Conservation (phyloP, 2,113 vertebrate genomes). For the Progne subis region DNA sequence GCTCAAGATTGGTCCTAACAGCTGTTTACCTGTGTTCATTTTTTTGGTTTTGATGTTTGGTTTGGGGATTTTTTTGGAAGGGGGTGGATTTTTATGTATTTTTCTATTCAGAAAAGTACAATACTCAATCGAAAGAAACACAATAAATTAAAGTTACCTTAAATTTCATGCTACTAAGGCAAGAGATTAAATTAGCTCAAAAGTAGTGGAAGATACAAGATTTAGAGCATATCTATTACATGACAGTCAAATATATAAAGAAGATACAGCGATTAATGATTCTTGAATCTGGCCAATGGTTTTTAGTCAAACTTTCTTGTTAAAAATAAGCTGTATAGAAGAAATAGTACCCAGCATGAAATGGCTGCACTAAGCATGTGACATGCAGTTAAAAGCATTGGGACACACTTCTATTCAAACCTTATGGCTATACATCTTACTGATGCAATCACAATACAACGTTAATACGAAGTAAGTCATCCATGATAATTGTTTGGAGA, state of each 20-base stretch:
- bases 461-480: background rate
- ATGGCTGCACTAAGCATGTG: accelerated
- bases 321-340: background rate
- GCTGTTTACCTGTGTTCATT: background rate
- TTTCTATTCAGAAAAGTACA: background rate
- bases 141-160: background rate
- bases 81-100: background rate
- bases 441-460: background rate
- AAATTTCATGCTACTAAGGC: background rate
- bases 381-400: background rate
- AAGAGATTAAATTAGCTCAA: background rate
- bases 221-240: background rate
- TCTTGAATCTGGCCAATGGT: background rate
- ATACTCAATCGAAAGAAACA: background rate
- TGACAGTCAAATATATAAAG: background rate
- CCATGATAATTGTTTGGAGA: background rate
- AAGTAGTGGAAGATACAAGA: background rate
- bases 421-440: background rate
- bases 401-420: background rate
- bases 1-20: background rate
- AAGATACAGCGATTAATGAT: background rate
- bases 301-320: background rate
- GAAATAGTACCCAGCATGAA: background rate
- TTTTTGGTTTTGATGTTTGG: background rate
- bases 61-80: background rate